Conservation (phyloP, 2,113 vertebrate species). For the Dolichotis patagonum region DNA sequence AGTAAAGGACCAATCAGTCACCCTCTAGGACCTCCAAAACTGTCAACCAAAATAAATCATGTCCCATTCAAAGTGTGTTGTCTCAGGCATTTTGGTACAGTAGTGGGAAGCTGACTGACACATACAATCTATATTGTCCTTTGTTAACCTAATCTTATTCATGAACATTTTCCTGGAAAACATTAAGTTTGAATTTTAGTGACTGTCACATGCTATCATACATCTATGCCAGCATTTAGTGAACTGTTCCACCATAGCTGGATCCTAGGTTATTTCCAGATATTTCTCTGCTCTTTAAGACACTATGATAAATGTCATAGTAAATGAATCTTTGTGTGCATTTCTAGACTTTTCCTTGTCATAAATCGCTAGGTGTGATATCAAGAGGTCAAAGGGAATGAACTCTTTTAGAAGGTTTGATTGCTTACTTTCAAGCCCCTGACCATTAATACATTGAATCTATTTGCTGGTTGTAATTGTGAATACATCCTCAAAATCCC, state of each 20-base stretch:
- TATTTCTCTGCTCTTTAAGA: neutral
- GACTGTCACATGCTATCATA: accelerated
- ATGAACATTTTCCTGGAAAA: neutral
- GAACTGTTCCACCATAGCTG: accelerated
- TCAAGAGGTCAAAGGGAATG: neutral
- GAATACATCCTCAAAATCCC: neutral
- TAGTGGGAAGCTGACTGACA: neutral
- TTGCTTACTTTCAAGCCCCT: neutral
- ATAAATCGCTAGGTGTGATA: neutral
- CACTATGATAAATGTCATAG: neutral
- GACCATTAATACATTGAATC: neutral
- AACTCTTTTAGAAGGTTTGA: neutral
- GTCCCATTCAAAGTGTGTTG: neutral
- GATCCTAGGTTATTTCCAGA: neutral
- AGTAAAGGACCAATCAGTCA: neutral
- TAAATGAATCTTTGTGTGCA: neutral
- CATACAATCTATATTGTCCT: neutral
- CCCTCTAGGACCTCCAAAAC: neutral
- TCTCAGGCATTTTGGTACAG: neutral
- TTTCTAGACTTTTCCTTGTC: neutral
- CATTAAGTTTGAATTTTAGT: neutral
- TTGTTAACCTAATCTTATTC: neutral
- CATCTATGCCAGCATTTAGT: neutral
- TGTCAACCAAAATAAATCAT: neutral
- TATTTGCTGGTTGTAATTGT: neutral